phyloP scores from a whole-genome alignment of 2,797 vertebrate genomes.

The Australoheros facetus region DNA sequence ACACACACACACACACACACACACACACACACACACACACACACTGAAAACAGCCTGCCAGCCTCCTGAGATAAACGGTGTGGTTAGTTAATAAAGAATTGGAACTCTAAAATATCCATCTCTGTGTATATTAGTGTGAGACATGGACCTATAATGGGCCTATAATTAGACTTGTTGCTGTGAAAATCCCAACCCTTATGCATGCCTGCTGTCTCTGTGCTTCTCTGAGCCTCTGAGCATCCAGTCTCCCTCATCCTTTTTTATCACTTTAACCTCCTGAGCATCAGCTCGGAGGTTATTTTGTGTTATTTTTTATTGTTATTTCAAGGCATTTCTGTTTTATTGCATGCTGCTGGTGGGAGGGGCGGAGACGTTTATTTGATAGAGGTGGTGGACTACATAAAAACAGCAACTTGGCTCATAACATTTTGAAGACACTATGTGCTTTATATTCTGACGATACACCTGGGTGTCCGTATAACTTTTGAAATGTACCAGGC shows the following conservation, averaged over 20 bases:
- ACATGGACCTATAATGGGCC: slow-evolving; percentile 49
- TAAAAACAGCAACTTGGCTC: slow-evolving; percentile 47
- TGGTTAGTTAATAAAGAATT: slow-evolving; percentile 11
- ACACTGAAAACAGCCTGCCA: not conserved
- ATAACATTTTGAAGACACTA: slow-evolving; percentile 39
- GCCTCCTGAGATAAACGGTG: not conserved
- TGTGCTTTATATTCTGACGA: slow-evolving; percentile 20
- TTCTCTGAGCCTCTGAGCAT: slow-evolving; percentile 3
- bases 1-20: not conserved
- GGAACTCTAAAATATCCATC: slow-evolving; percentile 11
- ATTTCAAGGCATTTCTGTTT: slow-evolving; percentile 57
- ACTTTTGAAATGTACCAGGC: slow-evolving; percentile 17
- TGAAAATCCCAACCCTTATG: slow-evolving; percentile 37
- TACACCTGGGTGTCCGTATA: slow-evolving; percentile 14
- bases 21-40: not conserved
- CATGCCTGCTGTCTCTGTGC: slow-evolving; percentile 27
- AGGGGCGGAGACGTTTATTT: slow-evolving; percentile 48
- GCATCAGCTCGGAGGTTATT: slow-evolving; percentile 35
- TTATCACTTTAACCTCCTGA: slow-evolving; percentile 48
- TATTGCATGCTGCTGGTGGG: slow-evolving; percentile 57
- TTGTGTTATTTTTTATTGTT: slow-evolving; percentile 57
- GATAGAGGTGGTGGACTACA: slow-evolving; percentile 46
- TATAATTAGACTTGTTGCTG: slow-evolving; percentile 61
- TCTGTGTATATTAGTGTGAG: slow-evolving; percentile 8
- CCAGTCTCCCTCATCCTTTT: slow-evolving; percentile 6